Conservation (phyloP, 1,140 invertebrate genomes). For the Chrysopa pallens region DNA sequence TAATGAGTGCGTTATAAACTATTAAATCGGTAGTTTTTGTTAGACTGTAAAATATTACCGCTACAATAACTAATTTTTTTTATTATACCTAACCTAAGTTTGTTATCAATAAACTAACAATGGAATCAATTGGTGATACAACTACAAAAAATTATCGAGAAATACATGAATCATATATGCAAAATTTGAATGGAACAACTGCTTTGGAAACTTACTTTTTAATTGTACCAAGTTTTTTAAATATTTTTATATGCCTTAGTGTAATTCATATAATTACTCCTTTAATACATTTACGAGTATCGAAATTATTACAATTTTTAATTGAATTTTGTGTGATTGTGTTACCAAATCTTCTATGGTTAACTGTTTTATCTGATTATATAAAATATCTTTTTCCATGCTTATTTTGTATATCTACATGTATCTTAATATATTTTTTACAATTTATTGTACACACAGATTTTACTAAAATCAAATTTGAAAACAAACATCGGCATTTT, state of each 20-base stretch:
- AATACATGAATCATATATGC: constrained; percentile 26
- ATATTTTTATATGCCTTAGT: constrained; percentile 12
- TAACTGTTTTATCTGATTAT: constrained; percentile 24
- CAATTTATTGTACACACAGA: constrained; percentile 15
- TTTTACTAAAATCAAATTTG: constrained; percentile 7
- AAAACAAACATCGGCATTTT: constrained; percentile 25
- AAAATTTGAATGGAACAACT: constrained; percentile 27
- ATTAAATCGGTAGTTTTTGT: no score
- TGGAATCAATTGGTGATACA: not conserved
- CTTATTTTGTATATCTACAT: constrained; percentile 11
- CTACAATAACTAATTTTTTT: not conserved
- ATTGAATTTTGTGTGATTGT: constrained; percentile 31
- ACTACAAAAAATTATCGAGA: constrained; percentile 18
- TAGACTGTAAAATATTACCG: no score
- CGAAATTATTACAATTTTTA: constrained; percentile 6
- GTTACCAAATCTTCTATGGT: constrained; percentile 27
- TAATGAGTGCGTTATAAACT: no score
- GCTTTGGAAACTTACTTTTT: constrained; percentile 23
- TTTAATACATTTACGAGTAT: no score
- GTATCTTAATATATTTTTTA: constrained; percentile 8
- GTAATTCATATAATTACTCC: no score
- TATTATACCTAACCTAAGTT: not conserved
- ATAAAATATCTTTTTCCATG: constrained; percentile 10
- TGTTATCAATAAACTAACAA: not conserved
- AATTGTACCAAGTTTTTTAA: constrained; percentile 25